phyloP scores from a whole-genome alignment of 2,888 invertebrate genomes.

The Syritta pipiens region DNA sequence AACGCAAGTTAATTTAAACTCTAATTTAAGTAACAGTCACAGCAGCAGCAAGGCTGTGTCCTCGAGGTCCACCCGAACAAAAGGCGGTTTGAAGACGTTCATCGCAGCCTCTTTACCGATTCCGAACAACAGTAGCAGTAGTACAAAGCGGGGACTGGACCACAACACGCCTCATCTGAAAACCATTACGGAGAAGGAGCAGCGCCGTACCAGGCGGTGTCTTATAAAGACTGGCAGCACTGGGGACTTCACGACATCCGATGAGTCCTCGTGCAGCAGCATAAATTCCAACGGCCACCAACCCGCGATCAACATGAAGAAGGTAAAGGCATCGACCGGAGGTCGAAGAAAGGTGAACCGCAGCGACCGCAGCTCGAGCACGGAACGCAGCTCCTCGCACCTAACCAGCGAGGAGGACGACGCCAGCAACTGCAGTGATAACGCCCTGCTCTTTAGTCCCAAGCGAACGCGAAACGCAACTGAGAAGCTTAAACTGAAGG shows the following conservation, averaged over 20 bases:
- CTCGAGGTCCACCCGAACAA: constrained; percentile 72
- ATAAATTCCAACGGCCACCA: constrained; percentile 47
- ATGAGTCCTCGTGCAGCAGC: constrained; percentile 64
- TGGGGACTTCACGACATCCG: constrained; percentile 61
- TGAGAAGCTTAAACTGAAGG: constrained; percentile 47
- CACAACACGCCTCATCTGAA: constrained; percentile 36
- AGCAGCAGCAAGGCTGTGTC: constrained; percentile 35
- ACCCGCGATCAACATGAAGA: constrained; percentile 29
- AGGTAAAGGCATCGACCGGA: constrained; percentile 12
- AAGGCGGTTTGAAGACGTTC: constrained; percentile 72
- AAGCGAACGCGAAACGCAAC: constrained; percentile 35
- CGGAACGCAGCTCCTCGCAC: constrained; percentile 44
- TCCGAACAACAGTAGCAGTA: constrained; percentile 46
- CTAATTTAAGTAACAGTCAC: constrained; percentile 39
- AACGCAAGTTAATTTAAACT: constrained; percentile 47
- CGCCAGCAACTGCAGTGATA: constrained; percentile 37
- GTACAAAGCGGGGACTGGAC: constrained; percentile 41
- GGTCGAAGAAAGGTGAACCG: constrained; percentile 43
- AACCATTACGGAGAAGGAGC: constrained; percentile 58
- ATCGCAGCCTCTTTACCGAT: constrained; percentile 65
- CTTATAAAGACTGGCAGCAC: constrained; percentile 76
- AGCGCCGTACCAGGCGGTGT: constrained; percentile 75
- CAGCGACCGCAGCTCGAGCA: constrained; percentile 57
- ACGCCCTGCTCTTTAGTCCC: constrained; percentile 39
- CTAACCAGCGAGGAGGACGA: constrained; percentile 51